These are phyloP conservation scores for Drosophila mimica DNA, from an alignment of 2,888 invertebrate species.

Conservation along the genomic window DNA sequence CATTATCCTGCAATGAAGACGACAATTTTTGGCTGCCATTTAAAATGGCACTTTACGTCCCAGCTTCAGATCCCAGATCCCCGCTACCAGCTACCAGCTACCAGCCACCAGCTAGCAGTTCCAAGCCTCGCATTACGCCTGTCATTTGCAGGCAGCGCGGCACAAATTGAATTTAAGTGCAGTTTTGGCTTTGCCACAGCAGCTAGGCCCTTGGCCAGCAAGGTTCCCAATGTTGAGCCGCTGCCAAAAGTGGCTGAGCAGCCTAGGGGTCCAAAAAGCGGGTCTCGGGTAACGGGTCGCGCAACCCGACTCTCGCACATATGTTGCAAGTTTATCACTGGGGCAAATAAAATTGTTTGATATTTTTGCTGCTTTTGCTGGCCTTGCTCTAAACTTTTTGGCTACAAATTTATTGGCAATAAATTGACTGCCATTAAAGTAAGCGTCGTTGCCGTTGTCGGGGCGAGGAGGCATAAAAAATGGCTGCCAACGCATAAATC, in stretches of 20 bases:
- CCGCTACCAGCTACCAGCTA: no score
- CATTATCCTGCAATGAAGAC: slow-evolving; percentile 78
- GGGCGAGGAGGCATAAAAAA: slow-evolving; percentile 57
- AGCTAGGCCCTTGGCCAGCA: slow-evolving; percentile 22
- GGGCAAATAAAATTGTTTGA: slow-evolving; percentile 70
- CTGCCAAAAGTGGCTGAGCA: slow-evolving; percentile 63
- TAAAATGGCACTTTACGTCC: slow-evolving; percentile 71
- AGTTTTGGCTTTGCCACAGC: slow-evolving; percentile 68
- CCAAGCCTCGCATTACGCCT: slow-evolving; percentile 49
- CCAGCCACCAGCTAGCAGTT: background rate
- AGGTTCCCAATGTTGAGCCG: slow-evolving; percentile 53
- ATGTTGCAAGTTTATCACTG: slow-evolving; percentile 79
- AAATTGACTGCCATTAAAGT: slow-evolving; percentile 80
- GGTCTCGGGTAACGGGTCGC: slow-evolving; percentile 9
- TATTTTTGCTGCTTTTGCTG: slow-evolving; percentile 60
- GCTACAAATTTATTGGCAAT: slow-evolving; percentile 81
- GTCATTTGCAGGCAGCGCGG: slow-evolving; percentile 73
- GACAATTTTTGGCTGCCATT: slow-evolving; percentile 79
- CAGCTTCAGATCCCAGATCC: background rate
- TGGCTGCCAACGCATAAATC: slow-evolving; percentile 79
- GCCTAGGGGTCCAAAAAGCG: slow-evolving; percentile 21
- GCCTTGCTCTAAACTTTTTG: slow-evolving; percentile 80
- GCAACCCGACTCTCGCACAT: slow-evolving; percentile 56
- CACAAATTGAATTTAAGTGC: slow-evolving; percentile 80
- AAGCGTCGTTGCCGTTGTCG: slow-evolving; percentile 45